Evolutionary conservation across 1,140 invertebrate genomes (phyloP), one percentile per base, ranked within the genome.

Genomic region (Drosophila ohnishii): DNA sequence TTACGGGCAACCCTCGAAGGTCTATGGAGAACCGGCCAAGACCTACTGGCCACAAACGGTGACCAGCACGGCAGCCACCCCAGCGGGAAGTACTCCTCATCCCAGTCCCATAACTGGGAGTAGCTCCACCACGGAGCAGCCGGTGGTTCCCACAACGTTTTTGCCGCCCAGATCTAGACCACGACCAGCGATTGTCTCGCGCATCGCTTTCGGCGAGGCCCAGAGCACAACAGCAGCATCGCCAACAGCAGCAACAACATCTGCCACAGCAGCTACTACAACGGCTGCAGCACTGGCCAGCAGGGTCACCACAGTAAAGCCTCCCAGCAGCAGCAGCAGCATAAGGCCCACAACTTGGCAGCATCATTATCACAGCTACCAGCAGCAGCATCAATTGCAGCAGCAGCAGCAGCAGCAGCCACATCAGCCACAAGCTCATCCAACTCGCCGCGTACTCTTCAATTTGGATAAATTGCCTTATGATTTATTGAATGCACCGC

Each of bases 11-110:
- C 92, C 93, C 1, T 92, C 93, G 0, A 92, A 93, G 67, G 92
- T 94, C 19, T 94, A 94, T 69, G 87, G 92, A 1, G 92, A 93
- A 35, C 94, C 94, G 0, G 90, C 93, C 0, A 93, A 92, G 63
- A 84, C 92, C 4, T 93, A 93, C 44, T 91, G 91, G 44, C 92
- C 92, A 11, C 91, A 91, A 14, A 81, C 87, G n/a, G 45, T 64
- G 22, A 62, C 45, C 47, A 65, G 59, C 16, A 76, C 74, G 8
- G 5, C 72, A 2, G 34, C 48, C 53, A 19, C 50, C 30, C 50
- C 63, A 11, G 28, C 42, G 35, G 39, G 22, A 1, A 65, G 55
- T 32, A 47, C 56, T 28, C 34, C 77, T 19, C n/a, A 44, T 47
- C 34, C 69, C 10, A 30, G n/a, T 28, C 32, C 69, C 5, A 51